phyloP scores from a whole-genome alignment of 2,797 vertebrate genomes.

The Serranus cabrilla region DNA sequence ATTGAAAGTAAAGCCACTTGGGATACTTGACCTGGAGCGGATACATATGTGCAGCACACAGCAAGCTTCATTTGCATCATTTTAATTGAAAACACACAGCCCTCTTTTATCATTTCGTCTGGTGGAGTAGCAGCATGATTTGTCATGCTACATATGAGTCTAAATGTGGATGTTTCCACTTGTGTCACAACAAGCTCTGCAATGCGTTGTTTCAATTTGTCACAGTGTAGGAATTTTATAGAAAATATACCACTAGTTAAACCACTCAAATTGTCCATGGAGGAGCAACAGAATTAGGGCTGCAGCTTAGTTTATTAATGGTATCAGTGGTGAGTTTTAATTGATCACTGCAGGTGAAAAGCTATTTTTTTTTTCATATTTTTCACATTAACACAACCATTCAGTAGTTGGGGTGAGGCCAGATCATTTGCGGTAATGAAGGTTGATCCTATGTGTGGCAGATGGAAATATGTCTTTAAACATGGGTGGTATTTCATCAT shows the following conservation, averaged over 20 bases:
- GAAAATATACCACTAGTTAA: conserved; percentile 4
- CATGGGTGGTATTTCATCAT: conserved; percentile 49
- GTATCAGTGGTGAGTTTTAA: conserved; percentile 44
- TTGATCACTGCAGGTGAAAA: conserved; percentile 30
- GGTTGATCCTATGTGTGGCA: conserved; percentile 6
- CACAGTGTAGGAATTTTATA: conserved; percentile 8
- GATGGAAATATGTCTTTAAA: conserved; percentile 52
- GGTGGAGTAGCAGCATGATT: conserved; percentile 46
- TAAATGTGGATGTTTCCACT: conserved; percentile 56
- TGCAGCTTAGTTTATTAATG: conserved; percentile 29
- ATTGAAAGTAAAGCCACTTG: conserved; percentile 55
- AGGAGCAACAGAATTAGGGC: conserved; percentile 41
- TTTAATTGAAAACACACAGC: conserved; percentile 58
- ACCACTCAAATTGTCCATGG: conserved; percentile 14
- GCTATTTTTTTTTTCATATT: not conserved
- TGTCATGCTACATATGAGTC: conserved; percentile 25
- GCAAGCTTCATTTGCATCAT: conserved; percentile 53
- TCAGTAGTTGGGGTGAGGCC: not conserved
- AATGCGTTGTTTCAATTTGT: conserved; percentile 45
- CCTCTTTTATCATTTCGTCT: conserved; percentile 12
- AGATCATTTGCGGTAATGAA: conserved; percentile 22
- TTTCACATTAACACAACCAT: conserved; percentile 24
- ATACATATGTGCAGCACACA: conserved; percentile 36
- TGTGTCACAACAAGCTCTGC: conserved; percentile 50
- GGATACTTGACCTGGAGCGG: conserved; percentile 53